These are phyloP conservation scores for Megalopta genalis DNA, from an alignment of 1,140 invertebrate genomes.

Conservation along the genomic window DNA sequence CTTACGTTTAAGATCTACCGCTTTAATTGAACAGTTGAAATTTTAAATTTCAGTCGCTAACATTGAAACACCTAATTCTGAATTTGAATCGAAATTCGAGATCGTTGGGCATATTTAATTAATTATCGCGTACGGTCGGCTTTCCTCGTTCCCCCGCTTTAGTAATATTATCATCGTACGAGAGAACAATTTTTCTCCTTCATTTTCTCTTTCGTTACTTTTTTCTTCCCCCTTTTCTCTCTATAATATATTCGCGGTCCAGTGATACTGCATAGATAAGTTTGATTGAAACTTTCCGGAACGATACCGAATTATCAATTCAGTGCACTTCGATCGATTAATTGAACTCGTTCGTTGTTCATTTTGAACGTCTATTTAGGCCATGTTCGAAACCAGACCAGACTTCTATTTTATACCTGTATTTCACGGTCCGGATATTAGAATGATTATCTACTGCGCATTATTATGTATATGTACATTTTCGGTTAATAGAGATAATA, in stretches of 20 bases:
- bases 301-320: constrained; percentile 39
- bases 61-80: too few relatives aligned
- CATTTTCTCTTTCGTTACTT: background rate
- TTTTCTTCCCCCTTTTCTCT: background rate
- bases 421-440: constrained; percentile 58
- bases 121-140: background rate
- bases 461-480: constrained; percentile 67
- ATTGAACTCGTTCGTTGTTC: constrained; percentile 25
- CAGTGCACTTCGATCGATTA: constrained; percentile 33
- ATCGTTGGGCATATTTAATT: too few relatives aligned
- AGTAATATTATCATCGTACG: constrained; percentile 30
- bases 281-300: constrained; percentile 33
- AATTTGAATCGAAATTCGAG: background rate
- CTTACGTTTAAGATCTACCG: too few relatives aligned
- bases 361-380: constrained; percentile 34
- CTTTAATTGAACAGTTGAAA: background rate
- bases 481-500: constrained; percentile 67
- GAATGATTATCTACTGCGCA: constrained; percentile 61
- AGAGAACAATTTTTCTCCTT: background rate
- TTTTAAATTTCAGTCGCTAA: background rate
- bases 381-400: constrained; percentile 44
- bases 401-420: constrained; percentile 68
- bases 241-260: constrained; percentile 18
- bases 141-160: constrained; percentile 23
- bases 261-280: constrained; percentile 9